Evolutionary conservation across 2,888 invertebrate species (phyloP).

Genomic region (Mechanitis messenoides): DNA sequence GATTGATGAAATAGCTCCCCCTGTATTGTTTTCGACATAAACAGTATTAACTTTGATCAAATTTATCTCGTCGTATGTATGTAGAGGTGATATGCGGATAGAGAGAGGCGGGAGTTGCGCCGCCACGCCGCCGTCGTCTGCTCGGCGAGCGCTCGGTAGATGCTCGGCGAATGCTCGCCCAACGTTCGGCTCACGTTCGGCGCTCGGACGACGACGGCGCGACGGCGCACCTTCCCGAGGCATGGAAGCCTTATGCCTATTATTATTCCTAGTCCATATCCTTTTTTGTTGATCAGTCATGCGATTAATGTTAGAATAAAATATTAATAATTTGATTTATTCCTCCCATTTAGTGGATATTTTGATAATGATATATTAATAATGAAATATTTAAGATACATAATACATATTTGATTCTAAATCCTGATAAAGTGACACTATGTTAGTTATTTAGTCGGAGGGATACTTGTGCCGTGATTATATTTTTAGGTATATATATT

Average conservation of each 20-base stretch:
- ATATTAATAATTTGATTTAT: slow-evolving; percentile 77
- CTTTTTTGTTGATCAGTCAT: slow-evolving; percentile 77
- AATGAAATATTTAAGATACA: slow-evolving; percentile 78
- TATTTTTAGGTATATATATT: slow-evolving; percentile 78
- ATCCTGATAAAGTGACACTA: slow-evolving; percentile 78
- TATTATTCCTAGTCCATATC: slow-evolving; percentile 77
- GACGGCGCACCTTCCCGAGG: slow-evolving; percentile 39
- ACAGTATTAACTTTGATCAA: slow-evolving; percentile 73
- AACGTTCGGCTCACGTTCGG: slow-evolving; percentile 13
- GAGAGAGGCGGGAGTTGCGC: slow-evolving; percentile 52
- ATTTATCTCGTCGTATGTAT: slow-evolving; percentile 64
- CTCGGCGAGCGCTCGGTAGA: slow-evolving; percentile 37
- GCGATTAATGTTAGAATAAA: slow-evolving; percentile 75
- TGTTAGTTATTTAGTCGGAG: slow-evolving; percentile 77
- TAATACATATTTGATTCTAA: slow-evolving; percentile 78
- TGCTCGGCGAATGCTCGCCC: slow-evolving; percentile 25
- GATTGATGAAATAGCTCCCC: slow-evolving; percentile 53
- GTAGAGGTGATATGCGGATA: slow-evolving; percentile 71
- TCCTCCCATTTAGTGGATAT: slow-evolving; percentile 78
- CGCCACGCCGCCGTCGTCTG: slow-evolving; percentile 21
- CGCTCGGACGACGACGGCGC: slow-evolving; percentile 17
- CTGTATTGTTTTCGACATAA: slow-evolving; percentile 63
- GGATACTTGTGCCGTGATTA: slow-evolving; percentile 78
- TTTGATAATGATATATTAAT: slow-evolving; percentile 78
- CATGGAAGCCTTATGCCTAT: slow-evolving; percentile 72